Base-by-base conservation (phyloP, 2,797 vertebrate species). In the Argya squamiceps region DNA sequence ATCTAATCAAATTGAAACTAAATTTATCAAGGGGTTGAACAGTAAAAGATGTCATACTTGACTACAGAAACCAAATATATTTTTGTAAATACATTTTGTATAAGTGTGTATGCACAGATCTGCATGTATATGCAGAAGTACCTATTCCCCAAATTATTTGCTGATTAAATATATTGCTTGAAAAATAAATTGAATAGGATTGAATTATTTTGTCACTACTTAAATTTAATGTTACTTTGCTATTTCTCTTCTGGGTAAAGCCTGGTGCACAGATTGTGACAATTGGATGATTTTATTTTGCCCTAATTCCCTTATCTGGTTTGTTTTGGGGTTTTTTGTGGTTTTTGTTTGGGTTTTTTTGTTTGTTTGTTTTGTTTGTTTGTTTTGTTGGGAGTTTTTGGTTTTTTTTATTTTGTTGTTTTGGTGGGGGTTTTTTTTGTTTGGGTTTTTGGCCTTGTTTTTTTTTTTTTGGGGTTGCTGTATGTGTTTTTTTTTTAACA, bases 231-330 rank as follows among this genome's bases (percentile, higher is more conserved):
- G 15, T 52, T 84, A 26, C 34, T 71, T 60, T 59, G 8, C 8
- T 88, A 36, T 85, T 94, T 88, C 21, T 77, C 46, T 88, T 83
- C 58, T 91, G 78, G 43, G 37, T 77, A 89, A 91, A 94, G 37
- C 11, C 21, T 50, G 43, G 43, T 55, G 52, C 50, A 85, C 43
- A 84, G 69, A 81, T 77, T 88, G 63, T 76, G 59, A 84, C 27
- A 94, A 92, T 19, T 64, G 10, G 9, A 47, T 93, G 6, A 81
- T 58, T 84, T 82, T 55, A 74, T 77, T 91, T 91, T 87, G 11
- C 16, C 43, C 47, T 63, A 21, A 27, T 65, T 52, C 9, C 22
- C 78, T 52, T 63, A 18, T 55, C 58, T 39, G 36, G 19, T 22
- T 24, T 44, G n/a, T 12, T 47, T 37, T 34, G 12, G 5, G n/a